These are phyloP conservation scores for Eilema depressum DNA, from an alignment of 2,888 invertebrate species.

Conservation along the genomic window DNA sequence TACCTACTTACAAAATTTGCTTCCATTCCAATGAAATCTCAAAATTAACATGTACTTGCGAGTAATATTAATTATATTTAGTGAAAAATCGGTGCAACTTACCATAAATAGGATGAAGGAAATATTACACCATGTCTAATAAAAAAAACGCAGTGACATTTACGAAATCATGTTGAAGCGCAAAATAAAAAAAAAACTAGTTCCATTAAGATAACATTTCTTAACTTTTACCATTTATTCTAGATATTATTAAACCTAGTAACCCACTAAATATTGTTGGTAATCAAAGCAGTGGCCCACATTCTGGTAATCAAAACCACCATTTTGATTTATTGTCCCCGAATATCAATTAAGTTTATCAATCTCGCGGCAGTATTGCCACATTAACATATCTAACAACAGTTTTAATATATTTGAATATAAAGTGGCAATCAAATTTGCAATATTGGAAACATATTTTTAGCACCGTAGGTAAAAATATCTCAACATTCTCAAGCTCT, in stretches of 20 bases:
- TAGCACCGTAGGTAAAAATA: neutral
- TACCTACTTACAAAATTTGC: too few species aligned
- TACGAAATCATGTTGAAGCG: neutral
- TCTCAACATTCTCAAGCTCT: too few species aligned
- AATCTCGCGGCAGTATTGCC: constrained; percentile 36
- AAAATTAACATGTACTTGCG: too few species aligned
- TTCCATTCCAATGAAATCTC: too few species aligned
- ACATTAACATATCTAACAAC: constrained; percentile 41
- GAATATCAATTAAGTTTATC: constrained; percentile 35
- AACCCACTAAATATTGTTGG: constrained; percentile 18
- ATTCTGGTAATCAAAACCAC: constrained; percentile 25
- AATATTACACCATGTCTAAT: neutral
- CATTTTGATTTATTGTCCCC: constrained; percentile 34
- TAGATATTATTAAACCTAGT: constrained; percentile 21
- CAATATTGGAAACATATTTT: constrained; percentile 27
- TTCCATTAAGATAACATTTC: constrained; percentile 9
- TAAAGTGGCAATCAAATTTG: constrained; percentile 33
- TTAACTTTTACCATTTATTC: constrained; percentile 17
- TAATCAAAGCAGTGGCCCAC: constrained; percentile 27
- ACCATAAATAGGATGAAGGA: neutral
- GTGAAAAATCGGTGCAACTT: too few species aligned
- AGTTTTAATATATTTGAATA: constrained; percentile 35
- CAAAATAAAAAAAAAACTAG: constrained; percentile 10
- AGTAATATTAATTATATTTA: neutral
- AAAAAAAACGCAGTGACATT: neutral